A percentile compares a stretch with the other conserved stretches of the same genome.
phyloP scores from a whole-genome alignment of 1,140 invertebrate genomes.

The Cotesia typhae region DNA sequence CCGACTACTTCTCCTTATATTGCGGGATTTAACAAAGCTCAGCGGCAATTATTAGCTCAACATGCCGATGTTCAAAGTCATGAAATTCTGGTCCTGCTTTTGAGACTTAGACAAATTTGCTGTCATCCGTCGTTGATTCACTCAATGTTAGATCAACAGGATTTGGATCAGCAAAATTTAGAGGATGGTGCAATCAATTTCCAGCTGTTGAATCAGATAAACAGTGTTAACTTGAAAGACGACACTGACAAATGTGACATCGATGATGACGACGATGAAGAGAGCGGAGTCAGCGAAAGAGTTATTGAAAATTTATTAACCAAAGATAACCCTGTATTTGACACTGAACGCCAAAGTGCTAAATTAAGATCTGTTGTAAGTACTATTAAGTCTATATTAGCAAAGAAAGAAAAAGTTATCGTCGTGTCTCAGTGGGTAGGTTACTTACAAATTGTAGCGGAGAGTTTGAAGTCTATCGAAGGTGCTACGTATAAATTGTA shows the following conservation, averaged over 20 bases:
- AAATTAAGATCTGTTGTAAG: constrained; percentile 73
- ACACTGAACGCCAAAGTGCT: constrained; percentile 68
- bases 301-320: constrained; percentile 66
- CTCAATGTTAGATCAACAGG: constrained; percentile 71
- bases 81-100: constrained; percentile 81
- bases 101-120: constrained; percentile 87
- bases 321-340: constrained; percentile 76
- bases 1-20: constrained; percentile 40
- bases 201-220: constrained; percentile 71
- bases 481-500: constrained; percentile 70
- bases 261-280: constrained; percentile 54
- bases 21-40: constrained; percentile 57
- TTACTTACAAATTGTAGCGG: constrained; percentile 74
- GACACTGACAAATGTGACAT: constrained; percentile 40
- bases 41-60: constrained; percentile 50
- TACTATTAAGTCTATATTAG: constrained; percentile 66
- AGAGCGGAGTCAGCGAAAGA: constrained; percentile 51
- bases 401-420: constrained; percentile 75
- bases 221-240: constrained; percentile 46
- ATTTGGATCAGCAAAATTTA: constrained; percentile 52
- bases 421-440: constrained; percentile 89
- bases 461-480: constrained; percentile 66
- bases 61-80: constrained; percentile 72
- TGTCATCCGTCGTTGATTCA: constrained; percentile 85
- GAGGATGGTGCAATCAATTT: constrained; percentile 57